Conservation (phyloP, 2,113 vertebrate genomes). For the Nothobranchius kuhntae region DNA sequence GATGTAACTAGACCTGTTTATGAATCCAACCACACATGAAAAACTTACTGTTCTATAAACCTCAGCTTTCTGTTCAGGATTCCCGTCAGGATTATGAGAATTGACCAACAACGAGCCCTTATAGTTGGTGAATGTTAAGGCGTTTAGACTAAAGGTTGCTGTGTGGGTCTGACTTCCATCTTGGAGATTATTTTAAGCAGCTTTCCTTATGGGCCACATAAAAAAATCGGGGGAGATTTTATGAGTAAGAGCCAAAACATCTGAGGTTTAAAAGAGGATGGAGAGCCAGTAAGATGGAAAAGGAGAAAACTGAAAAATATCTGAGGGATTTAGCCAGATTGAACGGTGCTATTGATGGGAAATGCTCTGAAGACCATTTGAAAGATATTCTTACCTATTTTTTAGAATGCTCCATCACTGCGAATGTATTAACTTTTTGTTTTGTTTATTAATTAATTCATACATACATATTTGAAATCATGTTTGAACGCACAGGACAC, state of each 20-base stretch:
- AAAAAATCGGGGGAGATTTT: constrained; percentile 22
- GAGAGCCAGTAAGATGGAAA: neutral
- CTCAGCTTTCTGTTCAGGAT: constrained; percentile 2
- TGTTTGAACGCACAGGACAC: no score
- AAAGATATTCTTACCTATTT: neutral
- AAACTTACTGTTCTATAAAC: constrained; percentile 9
- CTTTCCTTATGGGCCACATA: constrained; percentile 51
- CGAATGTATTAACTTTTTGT: no score
- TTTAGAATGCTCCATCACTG: neutral
- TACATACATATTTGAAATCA: no score
- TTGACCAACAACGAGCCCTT: constrained; percentile 3
- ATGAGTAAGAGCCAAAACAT: constrained; percentile 41
- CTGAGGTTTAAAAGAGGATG: constrained; percentile 43
- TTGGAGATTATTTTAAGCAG: constrained; percentile 69
- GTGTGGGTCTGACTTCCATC: constrained; percentile 52
- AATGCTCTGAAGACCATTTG: neutral
- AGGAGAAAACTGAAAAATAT: constrained; percentile 26
- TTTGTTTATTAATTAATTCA: no score
- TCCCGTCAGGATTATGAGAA: constrained; percentile 1
- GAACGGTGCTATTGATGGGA: neutral
- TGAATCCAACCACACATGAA: neutral
- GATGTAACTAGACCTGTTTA: no score
- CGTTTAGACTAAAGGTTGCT: constrained; percentile 5
- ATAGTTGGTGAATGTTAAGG: constrained; percentile 8
- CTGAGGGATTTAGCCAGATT: neutral